These are phyloP conservation scores for Dasyornis broadbenti DNA, from an alignment of 2,113 vertebrate species.

Conservation along the genomic window DNA sequence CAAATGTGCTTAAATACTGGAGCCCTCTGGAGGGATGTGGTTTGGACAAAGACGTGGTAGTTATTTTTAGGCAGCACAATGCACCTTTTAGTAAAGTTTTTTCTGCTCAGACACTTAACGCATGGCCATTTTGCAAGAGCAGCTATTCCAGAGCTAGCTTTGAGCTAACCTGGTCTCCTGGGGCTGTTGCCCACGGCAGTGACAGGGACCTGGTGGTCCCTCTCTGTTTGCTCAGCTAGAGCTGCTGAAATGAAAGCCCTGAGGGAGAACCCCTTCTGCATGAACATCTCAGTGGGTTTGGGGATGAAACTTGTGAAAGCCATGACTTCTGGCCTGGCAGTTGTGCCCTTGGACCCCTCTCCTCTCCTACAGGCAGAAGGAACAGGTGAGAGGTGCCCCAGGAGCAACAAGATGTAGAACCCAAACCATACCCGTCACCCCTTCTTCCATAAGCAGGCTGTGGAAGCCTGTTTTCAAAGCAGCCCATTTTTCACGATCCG, in stretches of 20 bases:
- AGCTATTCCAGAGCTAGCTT: neutral
- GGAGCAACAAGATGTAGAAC: neutral
- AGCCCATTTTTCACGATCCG: fast-evolving
- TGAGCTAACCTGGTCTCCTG: neutral
- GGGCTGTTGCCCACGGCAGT: neutral
- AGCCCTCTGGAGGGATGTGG: slow-evolving; percentile 32
- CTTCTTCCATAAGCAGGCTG: neutral
- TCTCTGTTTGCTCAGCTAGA: neutral
- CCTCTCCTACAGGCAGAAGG: neutral
- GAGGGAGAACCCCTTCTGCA: neutral
- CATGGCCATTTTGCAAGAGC: neutral
- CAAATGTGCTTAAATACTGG: slow-evolving; percentile 3
- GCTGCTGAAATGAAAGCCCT: neutral
- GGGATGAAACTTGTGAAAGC: neutral
- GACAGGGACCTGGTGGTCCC: neutral
- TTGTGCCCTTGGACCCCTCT: neutral
- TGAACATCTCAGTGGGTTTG: neutral
- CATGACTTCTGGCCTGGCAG: neutral
- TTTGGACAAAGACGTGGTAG: slow-evolving; percentile 24
- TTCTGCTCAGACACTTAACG: slow-evolving; percentile 20
- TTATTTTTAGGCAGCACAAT: slow-evolving; percentile 60
- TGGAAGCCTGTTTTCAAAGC: neutral
- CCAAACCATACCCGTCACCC: neutral
- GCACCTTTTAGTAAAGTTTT: slow-evolving; percentile 51
- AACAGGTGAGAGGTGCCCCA: neutral